A percentile compares a stretch with the other conserved stretches of the same genome.
These are phyloP conservation scores for Galerucella nymphaeae DNA, from an alignment of 2,888 invertebrate genomes.

Conservation along the genomic window DNA sequence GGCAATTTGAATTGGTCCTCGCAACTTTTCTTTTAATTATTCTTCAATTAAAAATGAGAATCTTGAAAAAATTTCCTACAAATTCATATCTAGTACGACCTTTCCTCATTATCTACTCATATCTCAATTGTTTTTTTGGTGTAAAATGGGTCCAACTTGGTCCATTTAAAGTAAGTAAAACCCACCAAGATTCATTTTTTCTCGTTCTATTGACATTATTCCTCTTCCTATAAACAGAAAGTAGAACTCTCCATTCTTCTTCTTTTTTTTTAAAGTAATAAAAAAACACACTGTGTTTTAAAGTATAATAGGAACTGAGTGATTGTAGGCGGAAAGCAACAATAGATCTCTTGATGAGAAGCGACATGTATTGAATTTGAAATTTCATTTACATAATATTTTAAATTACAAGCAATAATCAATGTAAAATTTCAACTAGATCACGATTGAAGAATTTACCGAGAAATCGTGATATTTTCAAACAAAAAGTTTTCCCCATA, in stretches of 20 bases:
- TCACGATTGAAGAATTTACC: neutral
- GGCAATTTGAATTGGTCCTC: no score
- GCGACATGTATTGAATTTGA: conserved; percentile 47
- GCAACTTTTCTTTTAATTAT: no score
- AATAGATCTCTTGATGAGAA: conserved; percentile 50
- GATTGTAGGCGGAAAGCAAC: conserved; percentile 45
- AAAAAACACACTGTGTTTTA: conserved; percentile 29
- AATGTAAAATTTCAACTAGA: neutral
- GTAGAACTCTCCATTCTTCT: conserved; percentile 36
- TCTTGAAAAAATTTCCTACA: no score
- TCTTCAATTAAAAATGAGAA: no score
- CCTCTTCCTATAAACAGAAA: conserved; percentile 40
- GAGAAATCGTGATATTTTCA: neutral
- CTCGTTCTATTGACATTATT: conserved; percentile 12
- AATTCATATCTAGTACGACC: no score
- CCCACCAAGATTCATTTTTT: neutral
- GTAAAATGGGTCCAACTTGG: no score
- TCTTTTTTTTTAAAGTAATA: neutral
- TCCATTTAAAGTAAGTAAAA: no score
- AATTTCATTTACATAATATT: conserved; percentile 48
- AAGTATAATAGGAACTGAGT: conserved; percentile 46
- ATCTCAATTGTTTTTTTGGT: no score
- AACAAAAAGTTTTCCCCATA: neutral
- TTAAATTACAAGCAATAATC: conserved; percentile 9
- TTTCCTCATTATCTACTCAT: no score